phyloP scores from a whole-genome alignment of 2,888 invertebrate genomes.

The Timema cristinae region DNA sequence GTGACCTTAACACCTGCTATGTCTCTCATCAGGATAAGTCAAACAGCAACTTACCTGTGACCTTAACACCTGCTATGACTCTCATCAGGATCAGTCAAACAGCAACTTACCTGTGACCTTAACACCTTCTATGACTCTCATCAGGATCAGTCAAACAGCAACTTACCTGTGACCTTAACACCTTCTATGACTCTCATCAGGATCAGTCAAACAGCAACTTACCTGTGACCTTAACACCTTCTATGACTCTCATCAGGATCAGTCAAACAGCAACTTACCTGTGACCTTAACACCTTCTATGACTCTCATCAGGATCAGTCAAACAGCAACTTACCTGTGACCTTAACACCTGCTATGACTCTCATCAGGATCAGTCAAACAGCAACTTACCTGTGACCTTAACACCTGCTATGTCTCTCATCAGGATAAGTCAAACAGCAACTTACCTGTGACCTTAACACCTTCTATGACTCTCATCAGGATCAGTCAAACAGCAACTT shows the following conservation, averaged over 20 bases:
- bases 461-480: constrained; percentile 40
- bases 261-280: constrained; percentile 33
- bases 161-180: constrained; percentile 40
- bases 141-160: constrained; percentile 29
- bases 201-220: constrained; percentile 13
- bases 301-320: constrained; percentile 37
- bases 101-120: constrained; percentile 39
- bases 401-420: constrained; percentile 41
- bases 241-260: constrained; percentile 38
- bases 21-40: constrained; percentile 35
- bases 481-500: constrained; percentile 33
- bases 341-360: constrained; percentile 43
- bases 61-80: constrained; percentile 43
- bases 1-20: constrained; percentile 42
- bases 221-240: constrained; percentile 41
- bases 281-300: constrained; percentile 41
- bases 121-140: constrained; percentile 41
- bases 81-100: constrained; percentile 17
- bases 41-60: constrained; percentile 31
- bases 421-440: constrained; percentile 13
- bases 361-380: constrained; percentile 26
- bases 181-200: constrained; percentile 40
- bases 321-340: constrained; percentile 36
- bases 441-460: constrained; percentile 40
- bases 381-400: constrained; percentile 37